Evolutionary conservation across 2,888 invertebrate genomes (phyloP).

Genomic region (Tupiocoris notatus): DNA sequence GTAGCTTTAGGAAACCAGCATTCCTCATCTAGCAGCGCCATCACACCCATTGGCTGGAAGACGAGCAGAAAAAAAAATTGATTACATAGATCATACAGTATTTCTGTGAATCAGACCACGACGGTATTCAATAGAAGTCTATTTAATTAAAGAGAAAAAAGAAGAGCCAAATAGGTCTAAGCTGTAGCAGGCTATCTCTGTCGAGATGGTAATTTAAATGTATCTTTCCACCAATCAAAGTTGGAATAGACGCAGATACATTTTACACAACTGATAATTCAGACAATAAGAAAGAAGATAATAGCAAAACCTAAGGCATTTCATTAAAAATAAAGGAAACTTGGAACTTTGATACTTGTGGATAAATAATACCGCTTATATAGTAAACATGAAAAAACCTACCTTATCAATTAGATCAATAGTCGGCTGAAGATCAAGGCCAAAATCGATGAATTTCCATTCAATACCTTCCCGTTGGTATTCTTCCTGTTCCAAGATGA

Average conservation of each 20-base stretch:
- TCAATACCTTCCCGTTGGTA: constrained; percentile 99
- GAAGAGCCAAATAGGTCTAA: too few species aligned
- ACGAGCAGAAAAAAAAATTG: too few species aligned
- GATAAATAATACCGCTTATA: neutral
- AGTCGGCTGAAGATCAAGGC: constrained; percentile 97
- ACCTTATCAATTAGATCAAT: constrained; percentile 97
- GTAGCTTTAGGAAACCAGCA: constrained; percentile 99
- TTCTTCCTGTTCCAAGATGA: constrained; percentile 98
- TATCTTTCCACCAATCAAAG: neutral
- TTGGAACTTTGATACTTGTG: neutral
- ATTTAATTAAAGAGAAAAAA: too few species aligned
- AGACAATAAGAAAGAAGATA: too few species aligned
- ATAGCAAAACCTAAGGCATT: too few species aligned
- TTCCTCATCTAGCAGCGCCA: constrained; percentile 97
- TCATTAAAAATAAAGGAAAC: neutral
- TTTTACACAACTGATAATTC: too few species aligned
- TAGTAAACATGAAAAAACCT: constrained; percentile 40
- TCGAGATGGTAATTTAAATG: too few species aligned
- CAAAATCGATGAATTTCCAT: constrained; percentile 99
- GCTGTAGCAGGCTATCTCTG: too few species aligned
- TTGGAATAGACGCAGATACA: too few species aligned
- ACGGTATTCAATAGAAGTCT: neutral
- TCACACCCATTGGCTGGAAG: constrained; percentile 89
- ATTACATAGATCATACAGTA: neutral
- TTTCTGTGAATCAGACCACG: too few species aligned